These are phyloP conservation scores for Monopterus albus DNA, from an alignment of 2,113 vertebrate species.

Conservation along the genomic window DNA sequence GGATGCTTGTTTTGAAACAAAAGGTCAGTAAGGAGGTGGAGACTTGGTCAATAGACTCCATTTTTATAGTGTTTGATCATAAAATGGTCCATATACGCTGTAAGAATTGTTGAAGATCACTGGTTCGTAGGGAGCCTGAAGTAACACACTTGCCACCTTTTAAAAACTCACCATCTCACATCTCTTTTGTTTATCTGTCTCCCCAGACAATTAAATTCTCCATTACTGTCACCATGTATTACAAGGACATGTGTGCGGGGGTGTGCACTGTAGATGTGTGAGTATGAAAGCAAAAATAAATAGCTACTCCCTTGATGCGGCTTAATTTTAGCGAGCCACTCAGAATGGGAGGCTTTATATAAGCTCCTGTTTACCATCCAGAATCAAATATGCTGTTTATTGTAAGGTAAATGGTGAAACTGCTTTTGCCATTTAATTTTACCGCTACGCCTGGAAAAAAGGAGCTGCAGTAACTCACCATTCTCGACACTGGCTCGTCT, in stretches of 20 bases:
- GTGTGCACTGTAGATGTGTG: conserved; percentile 38
- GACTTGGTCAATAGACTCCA: background rate
- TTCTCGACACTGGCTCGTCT: background rate
- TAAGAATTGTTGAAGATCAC: conserved; percentile 28
- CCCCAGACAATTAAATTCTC: conserved; percentile 68
- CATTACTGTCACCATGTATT: conserved; percentile 60
- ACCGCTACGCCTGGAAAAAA: background rate
- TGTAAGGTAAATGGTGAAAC: background rate
- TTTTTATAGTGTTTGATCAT: conserved; percentile 26
- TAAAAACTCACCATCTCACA: conserved; percentile 48
- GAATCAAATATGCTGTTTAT: conserved; percentile 2
- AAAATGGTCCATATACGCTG: conserved; percentile 29
- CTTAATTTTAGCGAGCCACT: conserved; percentile 53
- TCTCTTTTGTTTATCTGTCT: conserved; percentile 64
- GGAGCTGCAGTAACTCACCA: conserved; percentile 9
- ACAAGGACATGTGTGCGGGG: conserved; percentile 64
- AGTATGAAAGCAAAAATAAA: conserved; percentile 54
- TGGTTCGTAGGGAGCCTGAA: background rate
- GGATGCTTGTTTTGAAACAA: background rate
- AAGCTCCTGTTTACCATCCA: conserved; percentile 40
- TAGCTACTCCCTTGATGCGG: conserved; percentile 53
- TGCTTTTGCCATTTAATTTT: conserved; percentile 17
- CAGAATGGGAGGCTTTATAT: conserved; percentile 31
- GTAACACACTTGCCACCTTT: conserved; percentile 38
- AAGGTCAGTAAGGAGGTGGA: background rate